Percentiles rank a stretch among this genome's conserved stretches.
These are phyloP conservation scores for Flabesymbios commensalis DNA, from an alignment of 2,888 invertebrate genomes.

Conservation along the genomic window DNA sequence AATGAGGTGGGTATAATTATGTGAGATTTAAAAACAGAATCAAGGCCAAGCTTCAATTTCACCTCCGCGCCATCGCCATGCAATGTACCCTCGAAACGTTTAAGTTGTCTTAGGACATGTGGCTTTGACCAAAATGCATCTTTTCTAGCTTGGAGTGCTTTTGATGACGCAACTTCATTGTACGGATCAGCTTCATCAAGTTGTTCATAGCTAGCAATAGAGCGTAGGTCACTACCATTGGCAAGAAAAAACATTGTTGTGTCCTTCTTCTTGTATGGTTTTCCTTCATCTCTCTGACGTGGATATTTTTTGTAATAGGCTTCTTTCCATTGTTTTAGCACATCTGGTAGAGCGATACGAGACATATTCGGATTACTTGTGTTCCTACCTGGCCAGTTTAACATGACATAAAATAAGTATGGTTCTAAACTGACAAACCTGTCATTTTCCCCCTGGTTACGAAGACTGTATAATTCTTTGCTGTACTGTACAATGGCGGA, in stretches of 20 bases:
- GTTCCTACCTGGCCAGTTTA: constrained; percentile 23
- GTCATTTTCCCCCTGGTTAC: too few relatives aligned
- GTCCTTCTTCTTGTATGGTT: constrained; percentile 32
- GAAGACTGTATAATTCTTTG: too few relatives aligned
- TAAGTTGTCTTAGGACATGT: constrained; percentile 26
- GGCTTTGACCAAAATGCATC: constrained; percentile 34
- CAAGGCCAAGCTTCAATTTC: constrained; percentile 19
- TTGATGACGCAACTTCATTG: not conserved
- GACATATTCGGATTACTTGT: not conserved
- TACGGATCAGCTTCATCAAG: constrained; percentile 15
- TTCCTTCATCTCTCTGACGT: constrained; percentile 27
- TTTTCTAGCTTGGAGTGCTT: constrained; percentile 7
- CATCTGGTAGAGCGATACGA: constrained; percentile 21
- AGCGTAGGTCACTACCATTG: constrained; percentile 29
- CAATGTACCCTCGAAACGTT: constrained; percentile 35
- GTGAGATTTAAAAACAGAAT: constrained; percentile 19
- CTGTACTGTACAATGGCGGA: too few relatives aligned
- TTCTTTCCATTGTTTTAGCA: constrained; percentile 31
- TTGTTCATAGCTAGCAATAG: constrained; percentile 32
- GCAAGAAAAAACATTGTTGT: constrained; percentile 43
- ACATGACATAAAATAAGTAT: constrained; percentile 20
- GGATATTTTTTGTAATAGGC: constrained; percentile 40
- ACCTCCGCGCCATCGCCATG: constrained; percentile 33
- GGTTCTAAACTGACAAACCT: constrained; percentile 20
- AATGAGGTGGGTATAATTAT: constrained; percentile 37